Percentiles rank a stretch among this genome's conserved stretches.
These are phyloP conservation scores for Cyclophora punctaria DNA, from an alignment of 2,888 invertebrate genomes.

Conservation along the genomic window DNA sequence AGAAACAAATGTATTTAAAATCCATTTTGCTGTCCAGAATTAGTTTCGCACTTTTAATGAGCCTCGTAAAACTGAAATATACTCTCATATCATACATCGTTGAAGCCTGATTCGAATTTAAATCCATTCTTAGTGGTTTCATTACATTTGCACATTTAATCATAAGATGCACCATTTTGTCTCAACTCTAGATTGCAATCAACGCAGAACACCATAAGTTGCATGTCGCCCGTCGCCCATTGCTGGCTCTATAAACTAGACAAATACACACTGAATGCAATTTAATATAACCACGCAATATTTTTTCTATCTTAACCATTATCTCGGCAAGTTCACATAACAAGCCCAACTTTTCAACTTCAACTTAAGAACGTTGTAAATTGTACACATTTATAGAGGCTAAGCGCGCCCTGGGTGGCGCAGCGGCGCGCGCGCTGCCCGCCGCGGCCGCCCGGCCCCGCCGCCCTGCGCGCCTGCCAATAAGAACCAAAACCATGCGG, in stretches of 20 bases:
- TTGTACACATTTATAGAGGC: slow-evolving; percentile 63
- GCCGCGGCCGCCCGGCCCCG: slow-evolving; percentile 5
- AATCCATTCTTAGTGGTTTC: neutral
- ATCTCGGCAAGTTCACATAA: slow-evolving; percentile 34
- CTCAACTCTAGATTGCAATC: slow-evolving; percentile 5
- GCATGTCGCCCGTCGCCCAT: neutral
- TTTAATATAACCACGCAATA: slow-evolving; percentile 21
- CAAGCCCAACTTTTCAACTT: slow-evolving; percentile 62
- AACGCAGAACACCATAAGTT: slow-evolving; percentile 1
- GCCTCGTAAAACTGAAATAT: too few species aligned
- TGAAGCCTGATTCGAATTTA: neutral
- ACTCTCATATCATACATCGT: too few species aligned
- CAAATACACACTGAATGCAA: slow-evolving; percentile 14
- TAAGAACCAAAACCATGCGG: slow-evolving; percentile 3
- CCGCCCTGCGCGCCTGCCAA: neutral
- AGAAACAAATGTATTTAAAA: too few species aligned
- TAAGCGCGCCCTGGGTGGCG: slow-evolving; percentile 61
- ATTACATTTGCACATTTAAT: neutral
- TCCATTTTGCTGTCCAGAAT: too few species aligned
- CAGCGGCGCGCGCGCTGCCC: slow-evolving; percentile 5
- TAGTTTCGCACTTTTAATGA: too few species aligned
- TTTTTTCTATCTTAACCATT: slow-evolving; percentile 21
- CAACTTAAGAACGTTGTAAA: slow-evolving; percentile 62
- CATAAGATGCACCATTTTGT: slow-evolving; percentile 3
- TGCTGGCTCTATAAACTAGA: slow-evolving; percentile 3